Evolutionary conservation across 1,140 invertebrate genomes (phyloP).

Genomic region (Papilio polytes): DNA sequence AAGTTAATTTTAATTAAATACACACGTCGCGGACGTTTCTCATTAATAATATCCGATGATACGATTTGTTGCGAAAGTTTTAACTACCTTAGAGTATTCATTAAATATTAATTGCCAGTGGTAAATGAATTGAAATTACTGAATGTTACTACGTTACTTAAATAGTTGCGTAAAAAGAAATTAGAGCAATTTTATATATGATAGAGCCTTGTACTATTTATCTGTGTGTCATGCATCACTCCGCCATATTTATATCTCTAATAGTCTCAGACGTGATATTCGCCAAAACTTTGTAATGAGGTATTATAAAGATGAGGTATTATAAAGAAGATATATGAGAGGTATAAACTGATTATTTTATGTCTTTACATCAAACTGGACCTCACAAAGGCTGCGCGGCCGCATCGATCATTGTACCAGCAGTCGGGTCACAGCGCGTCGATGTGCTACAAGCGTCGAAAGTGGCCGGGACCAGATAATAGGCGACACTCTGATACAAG

Average conservation of each 20-base stretch:
- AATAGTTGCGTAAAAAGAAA: not conserved
- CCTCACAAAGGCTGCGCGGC: constrained; percentile 63
- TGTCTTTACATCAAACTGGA: constrained; percentile 55
- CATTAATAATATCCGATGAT: constrained; percentile 38
- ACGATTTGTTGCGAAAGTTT: constrained; percentile 30
- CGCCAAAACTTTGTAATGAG: not conserved
- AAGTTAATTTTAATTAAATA: constrained; percentile 51
- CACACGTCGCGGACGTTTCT: constrained; percentile 43
- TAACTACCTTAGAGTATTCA: constrained; percentile 1
- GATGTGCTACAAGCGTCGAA: constrained; percentile 71
- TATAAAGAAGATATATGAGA: too few species aligned
- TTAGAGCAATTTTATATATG: not conserved
- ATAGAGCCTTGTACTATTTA: not conserved
- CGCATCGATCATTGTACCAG: constrained; percentile 78
- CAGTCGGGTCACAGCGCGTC: constrained; percentile 64
- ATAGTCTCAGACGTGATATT: too few species aligned
- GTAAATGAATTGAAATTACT: constrained; percentile 4
- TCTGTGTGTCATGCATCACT: not conserved
- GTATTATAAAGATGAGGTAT: too few species aligned
- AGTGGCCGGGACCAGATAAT: constrained; percentile 77
- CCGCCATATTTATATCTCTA: too few species aligned
- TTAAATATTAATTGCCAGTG: not conserved
- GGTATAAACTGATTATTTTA: constrained; percentile 5
- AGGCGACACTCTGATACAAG: constrained; percentile 80
- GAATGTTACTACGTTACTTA: not conserved